Percentiles rank a stretch among this genome's conserved stretches.
phyloP scores from a whole-genome alignment of 2,113 vertebrate genomes.

The Malurus melanocephalus region DNA sequence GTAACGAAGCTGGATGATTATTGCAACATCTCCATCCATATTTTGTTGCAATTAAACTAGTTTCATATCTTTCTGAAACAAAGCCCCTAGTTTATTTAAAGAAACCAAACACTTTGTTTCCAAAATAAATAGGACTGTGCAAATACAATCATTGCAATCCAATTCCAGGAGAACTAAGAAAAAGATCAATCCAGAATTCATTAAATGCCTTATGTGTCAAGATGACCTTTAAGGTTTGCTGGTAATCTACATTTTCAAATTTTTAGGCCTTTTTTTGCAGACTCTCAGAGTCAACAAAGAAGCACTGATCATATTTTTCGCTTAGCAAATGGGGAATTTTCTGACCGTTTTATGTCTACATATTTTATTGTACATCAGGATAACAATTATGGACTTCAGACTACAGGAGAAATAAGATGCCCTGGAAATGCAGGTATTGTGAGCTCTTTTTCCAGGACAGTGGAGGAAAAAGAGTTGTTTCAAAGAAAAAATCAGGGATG shows the following conservation, averaged over 20 bases:
- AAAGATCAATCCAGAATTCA: conserved; percentile 32
- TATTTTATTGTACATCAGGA: background rate
- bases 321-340: background rate
- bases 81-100: background rate
- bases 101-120: background rate
- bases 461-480: background rate
- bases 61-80: background rate
- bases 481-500: background rate
- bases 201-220: conserved; percentile 18
- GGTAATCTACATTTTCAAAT: conserved; percentile 25
- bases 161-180: conserved; percentile 19
- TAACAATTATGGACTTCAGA: background rate
- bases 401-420: background rate
- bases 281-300: background rate
- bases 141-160: conserved; percentile 1
- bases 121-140: background rate
- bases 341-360: background rate
- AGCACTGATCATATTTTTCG: background rate
- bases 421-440: background rate
- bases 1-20: background rate
- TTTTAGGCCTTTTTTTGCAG: background rate
- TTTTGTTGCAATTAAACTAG: background rate
- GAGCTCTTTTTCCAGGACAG: background rate
- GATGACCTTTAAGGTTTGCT: conserved; percentile 42
- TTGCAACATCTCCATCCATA: background rate